A percentile compares a stretch with the other conserved stretches of the same genome.
phyloP scores from a whole-genome alignment of 2,888 invertebrate species.

The Cephus rjabovi region DNA sequence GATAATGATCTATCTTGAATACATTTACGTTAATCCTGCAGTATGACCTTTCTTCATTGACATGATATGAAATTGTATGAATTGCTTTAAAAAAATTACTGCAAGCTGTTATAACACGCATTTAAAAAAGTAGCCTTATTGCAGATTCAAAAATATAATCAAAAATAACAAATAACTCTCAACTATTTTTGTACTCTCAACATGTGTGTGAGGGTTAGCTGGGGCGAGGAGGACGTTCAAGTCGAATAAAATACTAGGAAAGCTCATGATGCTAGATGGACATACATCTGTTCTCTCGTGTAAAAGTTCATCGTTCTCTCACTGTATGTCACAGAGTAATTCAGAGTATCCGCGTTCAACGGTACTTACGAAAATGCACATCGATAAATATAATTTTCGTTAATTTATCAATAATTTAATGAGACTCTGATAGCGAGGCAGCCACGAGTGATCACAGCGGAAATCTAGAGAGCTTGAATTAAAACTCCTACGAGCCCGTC shows the following conservation, averaged over 20 bases:
- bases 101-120: background rate
- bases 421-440: constrained; percentile 44
- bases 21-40: background rate
- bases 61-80: background rate
- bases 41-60: background rate
- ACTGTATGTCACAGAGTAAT: background rate
- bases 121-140: background rate
- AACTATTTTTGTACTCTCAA: background rate
- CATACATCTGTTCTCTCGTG: background rate
- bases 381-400: background rate
- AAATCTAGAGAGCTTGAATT: constrained; percentile 45
- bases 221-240: background rate
- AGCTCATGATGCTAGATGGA: background rate
- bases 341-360: background rate
- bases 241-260: background rate
- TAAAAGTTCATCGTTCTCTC: background rate
- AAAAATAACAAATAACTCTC: background rate
- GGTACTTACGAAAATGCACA: background rate
- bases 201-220: background rate
- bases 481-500: constrained; percentile 21
- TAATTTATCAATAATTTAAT: constrained; percentile 12
- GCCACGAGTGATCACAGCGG: constrained; percentile 56
- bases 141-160: background rate
- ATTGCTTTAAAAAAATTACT: background rate
- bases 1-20: background rate